Conservation (phyloP, 2,797 vertebrate genomes). For the Thripadectes ignobilis region DNA sequence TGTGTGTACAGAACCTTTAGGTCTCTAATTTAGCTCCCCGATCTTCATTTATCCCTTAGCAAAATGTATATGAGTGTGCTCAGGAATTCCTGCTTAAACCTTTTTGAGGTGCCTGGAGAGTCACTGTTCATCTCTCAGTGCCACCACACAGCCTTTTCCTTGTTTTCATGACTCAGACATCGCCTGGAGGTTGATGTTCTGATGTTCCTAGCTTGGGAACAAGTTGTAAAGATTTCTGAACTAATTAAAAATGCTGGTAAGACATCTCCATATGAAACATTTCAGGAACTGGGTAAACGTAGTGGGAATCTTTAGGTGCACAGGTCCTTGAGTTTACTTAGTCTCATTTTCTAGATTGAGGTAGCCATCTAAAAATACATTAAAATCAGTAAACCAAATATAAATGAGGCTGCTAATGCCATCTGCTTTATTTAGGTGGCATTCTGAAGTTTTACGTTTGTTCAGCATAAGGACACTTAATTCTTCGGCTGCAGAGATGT, state of each 20-base stretch:
- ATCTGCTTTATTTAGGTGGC: neutral
- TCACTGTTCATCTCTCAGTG: neutral
- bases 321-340: neutral
- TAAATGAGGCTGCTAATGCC: neutral
- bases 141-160: neutral
- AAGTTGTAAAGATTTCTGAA: neutral
- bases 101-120: neutral
- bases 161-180: neutral
- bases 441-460: neutral
- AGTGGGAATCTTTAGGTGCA: neutral
- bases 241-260: neutral
- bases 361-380: neutral
- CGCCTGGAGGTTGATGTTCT: neutral
- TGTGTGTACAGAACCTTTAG: neutral
- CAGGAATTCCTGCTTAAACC: neutral
- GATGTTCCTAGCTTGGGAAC: neutral
- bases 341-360: neutral
- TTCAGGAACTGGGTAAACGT: neutral
- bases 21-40: neutral
- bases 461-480: accelerated
- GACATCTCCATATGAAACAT: accelerated
- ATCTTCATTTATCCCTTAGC: neutral
- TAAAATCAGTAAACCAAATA: neutral
- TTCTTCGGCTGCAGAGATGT: neutral
- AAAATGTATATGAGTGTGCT: neutral